Conservation (phyloP, 2,888 invertebrate species). For the Ariolimax columbianus region DNA sequence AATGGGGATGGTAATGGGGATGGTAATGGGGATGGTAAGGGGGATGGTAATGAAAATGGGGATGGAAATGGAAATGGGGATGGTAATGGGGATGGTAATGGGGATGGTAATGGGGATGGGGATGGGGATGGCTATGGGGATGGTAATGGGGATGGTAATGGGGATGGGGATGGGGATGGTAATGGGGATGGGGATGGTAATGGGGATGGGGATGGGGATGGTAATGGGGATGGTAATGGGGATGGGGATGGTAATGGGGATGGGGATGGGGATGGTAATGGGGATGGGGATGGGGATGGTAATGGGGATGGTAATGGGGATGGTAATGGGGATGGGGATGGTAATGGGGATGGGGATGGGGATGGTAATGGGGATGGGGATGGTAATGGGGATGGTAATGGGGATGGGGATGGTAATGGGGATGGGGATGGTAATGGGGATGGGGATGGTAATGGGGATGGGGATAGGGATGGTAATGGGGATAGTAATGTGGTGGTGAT, state of each 20-base stretch:
- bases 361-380: conserved; percentile 13
- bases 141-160: neutral
- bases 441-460: too few species aligned
- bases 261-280: conserved; percentile 28
- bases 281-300: conserved; percentile 8
- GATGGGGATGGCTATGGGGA: neutral
- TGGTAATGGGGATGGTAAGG: neutral
- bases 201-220: too few species aligned
- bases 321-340: too few species aligned
- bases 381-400: conserved; percentile 4
- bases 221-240: too few species aligned
- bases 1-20: too few species aligned
- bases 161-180: neutral
- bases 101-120: neutral
- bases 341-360: too few species aligned
- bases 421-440: too few species aligned
- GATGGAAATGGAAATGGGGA: too few species aligned
- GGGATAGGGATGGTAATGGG: neutral
- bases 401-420: neutral
- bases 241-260: conserved; percentile 21
- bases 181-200: neutral
- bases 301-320: too few species aligned
- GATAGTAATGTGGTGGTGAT: neutral
- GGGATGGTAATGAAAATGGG: too few species aligned
- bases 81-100: neutral